Evolutionary conservation across 1,140 invertebrate species (phyloP), one percentile per base, ranked within the genome.

Genomic region (Pollicipes pollicipes): DNA sequence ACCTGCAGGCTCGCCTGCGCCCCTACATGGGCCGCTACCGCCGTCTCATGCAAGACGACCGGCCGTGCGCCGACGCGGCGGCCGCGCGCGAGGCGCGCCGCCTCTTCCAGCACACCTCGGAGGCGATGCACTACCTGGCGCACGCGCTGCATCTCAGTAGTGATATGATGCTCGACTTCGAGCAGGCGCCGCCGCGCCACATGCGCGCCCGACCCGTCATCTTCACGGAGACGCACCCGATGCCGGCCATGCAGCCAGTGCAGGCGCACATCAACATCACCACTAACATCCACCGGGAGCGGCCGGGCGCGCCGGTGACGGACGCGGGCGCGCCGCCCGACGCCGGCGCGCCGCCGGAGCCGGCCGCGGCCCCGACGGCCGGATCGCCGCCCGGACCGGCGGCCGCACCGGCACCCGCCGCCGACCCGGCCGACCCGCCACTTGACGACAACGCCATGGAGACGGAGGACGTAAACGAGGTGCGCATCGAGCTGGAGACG

Each of bases 101-200:
- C 64, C 30, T 24, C 29, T 63, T 63, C 32, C 69, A 63, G n/a
- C 72, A 63, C 71, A 66, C 68, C 1, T 88, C 88, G 0, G 87
- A 90, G 78, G 82, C 88, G 30, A 82, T 94, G 73, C 94, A 97
- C 77, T 88, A 86, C 70, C 80, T 95, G 70, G 85, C 90, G 10
- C 94, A 96, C 77, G 88, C 89, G 30, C 89, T 90, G 78, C 94
- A 97, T 78, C 86, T 88, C 4, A 80, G 94, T 17, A 95, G 91
- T 77, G 93, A 97, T 76, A 83, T 93, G 35, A 88, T 88, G 78
- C 83, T 91, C 63, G 85, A 90, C 74, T 83, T 90, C 35, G 81
- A 82, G 30, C 82, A 84, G 73, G 78, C 84, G 13, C 85, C 88
- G 24, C 90, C 89, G 0, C 80, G 90, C 72, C 82, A 84, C 72